A percentile compares a stretch with the other conserved stretches of the same genome.
Conservation (phyloP, 2,113 vertebrate species). For the Cephalopholis sonnerati region DNA sequence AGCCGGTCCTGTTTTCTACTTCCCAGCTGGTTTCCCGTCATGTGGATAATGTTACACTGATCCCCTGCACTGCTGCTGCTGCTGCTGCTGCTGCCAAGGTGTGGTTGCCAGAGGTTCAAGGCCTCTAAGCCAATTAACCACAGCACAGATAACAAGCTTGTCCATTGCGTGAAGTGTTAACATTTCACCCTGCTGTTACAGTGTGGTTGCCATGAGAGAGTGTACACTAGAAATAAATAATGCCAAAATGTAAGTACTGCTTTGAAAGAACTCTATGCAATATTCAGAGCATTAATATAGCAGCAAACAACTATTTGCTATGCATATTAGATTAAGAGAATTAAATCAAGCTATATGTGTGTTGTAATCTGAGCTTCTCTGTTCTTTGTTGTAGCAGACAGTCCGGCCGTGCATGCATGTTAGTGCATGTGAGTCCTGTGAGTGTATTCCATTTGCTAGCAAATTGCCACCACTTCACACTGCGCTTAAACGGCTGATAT, state of each 20-base stretch:
- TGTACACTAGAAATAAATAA: too few relatives aligned
- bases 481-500: too few relatives aligned
- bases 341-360: too few relatives aligned
- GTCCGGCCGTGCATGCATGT: too few relatives aligned
- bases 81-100: conserved; percentile 44
- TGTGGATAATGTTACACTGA: conserved; percentile 68
- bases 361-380: too few relatives aligned
- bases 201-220: neutral
- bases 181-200: neutral
- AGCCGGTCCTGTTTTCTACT: conserved; percentile 64
- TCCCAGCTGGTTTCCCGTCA: conserved; percentile 67
- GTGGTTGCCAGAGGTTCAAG: conserved; percentile 54
- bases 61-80: conserved; percentile 30
- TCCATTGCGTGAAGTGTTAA: conserved; percentile 19
- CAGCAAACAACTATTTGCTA: too few relatives aligned
- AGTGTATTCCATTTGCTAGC: too few relatives aligned
- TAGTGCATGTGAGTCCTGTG: too few relatives aligned
- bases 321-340: too few relatives aligned
- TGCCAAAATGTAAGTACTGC: neutral
- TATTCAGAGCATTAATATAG: too few relatives aligned
- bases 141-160: conserved; percentile 19
- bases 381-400: too few relatives aligned
- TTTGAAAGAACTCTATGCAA: neutral
- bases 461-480: too few relatives aligned
- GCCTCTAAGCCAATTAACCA: conserved; percentile 51